These are phyloP conservation scores for Priocnemis perturbator DNA, from an alignment of 2,888 invertebrate species.

Conservation along the genomic window DNA sequence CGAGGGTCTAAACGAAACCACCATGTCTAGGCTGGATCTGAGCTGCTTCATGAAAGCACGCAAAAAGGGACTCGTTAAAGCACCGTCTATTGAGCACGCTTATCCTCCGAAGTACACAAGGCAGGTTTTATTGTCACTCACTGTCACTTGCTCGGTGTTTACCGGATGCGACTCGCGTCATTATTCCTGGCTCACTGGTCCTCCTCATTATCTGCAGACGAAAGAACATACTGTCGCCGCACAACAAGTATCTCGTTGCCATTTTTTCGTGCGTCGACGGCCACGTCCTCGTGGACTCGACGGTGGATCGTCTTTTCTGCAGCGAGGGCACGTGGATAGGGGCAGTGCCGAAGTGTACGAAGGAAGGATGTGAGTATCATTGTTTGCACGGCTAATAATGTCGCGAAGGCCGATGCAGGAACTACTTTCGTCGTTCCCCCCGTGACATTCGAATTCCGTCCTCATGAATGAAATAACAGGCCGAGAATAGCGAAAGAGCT, in stretches of 20 bases:
- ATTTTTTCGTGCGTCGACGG: conserved; percentile 78
- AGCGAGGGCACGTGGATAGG: conserved; percentile 79
- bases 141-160: too few species aligned
- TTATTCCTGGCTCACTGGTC: too few species aligned
- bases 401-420: neutral
- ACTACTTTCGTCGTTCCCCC: neutral
- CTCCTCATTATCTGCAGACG: conserved; percentile 42
- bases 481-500: too few species aligned
- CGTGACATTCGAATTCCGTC: too few species aligned
- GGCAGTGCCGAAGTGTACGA: conserved; percentile 76
- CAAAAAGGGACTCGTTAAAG: conserved; percentile 61
- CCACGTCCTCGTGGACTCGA: conserved; percentile 75
- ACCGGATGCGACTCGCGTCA: too few species aligned
- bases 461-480: too few species aligned
- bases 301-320: conserved; percentile 78
- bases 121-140: conserved; percentile 37
- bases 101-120: conserved; percentile 61
- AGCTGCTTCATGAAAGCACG: conserved; percentile 62
- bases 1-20: conserved; percentile 63
- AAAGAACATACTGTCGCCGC: conserved; percentile 59
- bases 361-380: conserved; percentile 52
- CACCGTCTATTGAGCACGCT: conserved; percentile 63
- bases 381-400: neutral
- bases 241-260: conserved; percentile 78
- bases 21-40: conserved; percentile 62